Evolutionary conservation across 2,113 vertebrate genomes (phyloP).

Genomic region (Uropsilus gracilis): DNA sequence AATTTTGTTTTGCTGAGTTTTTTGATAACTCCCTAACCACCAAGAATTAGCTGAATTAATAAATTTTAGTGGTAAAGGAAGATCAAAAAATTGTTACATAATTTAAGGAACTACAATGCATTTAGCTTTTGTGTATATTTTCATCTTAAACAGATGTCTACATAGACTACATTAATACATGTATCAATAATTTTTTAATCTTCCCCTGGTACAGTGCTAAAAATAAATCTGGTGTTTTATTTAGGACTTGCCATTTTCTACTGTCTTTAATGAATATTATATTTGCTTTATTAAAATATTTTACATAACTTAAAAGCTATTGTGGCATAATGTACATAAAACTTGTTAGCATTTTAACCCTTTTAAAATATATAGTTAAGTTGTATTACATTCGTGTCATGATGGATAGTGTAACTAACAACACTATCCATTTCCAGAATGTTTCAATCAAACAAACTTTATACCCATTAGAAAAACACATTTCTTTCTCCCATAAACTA

Average conservation of each 20-base stretch:
- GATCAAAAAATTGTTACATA: neutral
- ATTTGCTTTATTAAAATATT: slow-evolving; percentile 49
- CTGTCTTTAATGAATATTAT: neutral
- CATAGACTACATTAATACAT: neutral
- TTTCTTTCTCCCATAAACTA: neutral
- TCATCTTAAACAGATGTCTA: neutral
- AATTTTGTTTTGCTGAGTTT: slow-evolving; percentile 16
- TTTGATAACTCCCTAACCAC: slow-evolving; percentile 9
- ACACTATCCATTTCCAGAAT: neutral
- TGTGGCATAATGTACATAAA: neutral
- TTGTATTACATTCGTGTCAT: neutral
- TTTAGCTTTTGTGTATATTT: neutral
- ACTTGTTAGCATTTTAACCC: neutral
- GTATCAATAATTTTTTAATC: neutral
- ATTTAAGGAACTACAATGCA: neutral
- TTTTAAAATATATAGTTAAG: neutral
- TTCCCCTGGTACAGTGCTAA: neutral
- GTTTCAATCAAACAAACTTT: neutral
- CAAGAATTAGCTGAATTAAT: slow-evolving; percentile 10
- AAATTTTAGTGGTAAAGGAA: slow-evolving; percentile 9
- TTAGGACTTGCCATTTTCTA: slow-evolving; percentile 8
- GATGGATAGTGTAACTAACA: neutral
- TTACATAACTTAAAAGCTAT: slow-evolving; percentile 11
- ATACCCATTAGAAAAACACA: neutral
- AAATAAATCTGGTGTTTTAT: slow-evolving; percentile 16